Percentiles rank a stretch among this genome's conserved stretches.
Evolutionary conservation across 2,113 vertebrate species (phyloP).

Genomic region (Mystacornis crossleyi): DNA sequence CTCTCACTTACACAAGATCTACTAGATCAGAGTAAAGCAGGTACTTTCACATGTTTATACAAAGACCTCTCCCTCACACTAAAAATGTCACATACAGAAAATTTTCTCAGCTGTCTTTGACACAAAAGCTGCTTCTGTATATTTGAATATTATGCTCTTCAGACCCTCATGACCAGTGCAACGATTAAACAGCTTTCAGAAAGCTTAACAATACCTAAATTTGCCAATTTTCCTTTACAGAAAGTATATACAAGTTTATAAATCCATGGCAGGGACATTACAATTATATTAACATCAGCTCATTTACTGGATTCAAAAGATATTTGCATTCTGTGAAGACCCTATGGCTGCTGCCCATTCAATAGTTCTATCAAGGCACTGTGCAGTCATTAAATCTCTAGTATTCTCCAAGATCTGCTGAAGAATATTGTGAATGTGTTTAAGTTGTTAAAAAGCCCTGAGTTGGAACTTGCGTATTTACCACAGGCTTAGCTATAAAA

Average conservation of each 20-base stretch:
- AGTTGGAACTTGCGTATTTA: slow-evolving; percentile 70
- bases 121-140: not conserved
- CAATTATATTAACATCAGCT: not conserved
- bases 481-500: slow-evolving; percentile 63
- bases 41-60: not conserved
- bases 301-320: not conserved
- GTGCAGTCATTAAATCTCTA: slow-evolving; percentile 43
- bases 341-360: slow-evolving; percentile 51
- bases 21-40: not conserved
- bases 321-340: not conserved
- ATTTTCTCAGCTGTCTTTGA: not conserved
- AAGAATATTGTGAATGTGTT: slow-evolving; percentile 30
- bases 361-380: slow-evolving; percentile 74
- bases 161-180: not conserved
- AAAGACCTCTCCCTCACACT: not conserved
- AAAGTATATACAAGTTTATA: slow-evolving; percentile 16
- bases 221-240: slow-evolving; percentile 45
- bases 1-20: not conserved
- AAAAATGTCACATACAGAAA: not conserved
- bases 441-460: slow-evolving; percentile 75
- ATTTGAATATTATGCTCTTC: not conserved
- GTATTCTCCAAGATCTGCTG: slow-evolving; percentile 44
- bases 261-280: not conserved
- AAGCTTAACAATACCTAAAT: slow-evolving; percentile 20
- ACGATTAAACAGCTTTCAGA: slow-evolving; percentile 25